Percentiles rank a stretch among this genome's conserved stretches.
These are phyloP conservation scores for Trichosurus vulpecula DNA, from an alignment of 2,797 vertebrate species.

Conservation along the genomic window DNA sequence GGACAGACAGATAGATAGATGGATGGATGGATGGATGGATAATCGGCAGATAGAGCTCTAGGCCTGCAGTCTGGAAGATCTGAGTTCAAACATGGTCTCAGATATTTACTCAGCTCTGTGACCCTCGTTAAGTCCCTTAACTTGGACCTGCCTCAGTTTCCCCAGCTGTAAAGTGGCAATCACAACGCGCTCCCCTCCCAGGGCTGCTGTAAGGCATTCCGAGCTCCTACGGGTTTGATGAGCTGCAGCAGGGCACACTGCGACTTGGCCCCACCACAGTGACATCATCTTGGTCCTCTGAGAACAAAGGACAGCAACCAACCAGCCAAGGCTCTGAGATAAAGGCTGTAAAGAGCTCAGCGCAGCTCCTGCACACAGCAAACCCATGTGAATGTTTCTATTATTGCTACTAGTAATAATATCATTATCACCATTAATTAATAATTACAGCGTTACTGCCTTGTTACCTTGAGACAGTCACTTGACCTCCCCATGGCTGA, in stretches of 20 bases:
- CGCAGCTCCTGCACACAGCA: background rate
- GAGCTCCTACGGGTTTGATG: background rate
- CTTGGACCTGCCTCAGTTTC: background rate
- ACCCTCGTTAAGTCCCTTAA: background rate
- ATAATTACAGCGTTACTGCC: background rate
- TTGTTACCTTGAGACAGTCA: background rate
- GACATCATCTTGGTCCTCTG: background rate
- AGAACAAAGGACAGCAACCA: background rate
- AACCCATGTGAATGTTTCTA: background rate
- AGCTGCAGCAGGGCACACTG: background rate
- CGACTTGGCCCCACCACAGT: background rate
- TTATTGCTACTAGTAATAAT: no score
- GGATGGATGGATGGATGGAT: no score
- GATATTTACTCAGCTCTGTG: background rate
- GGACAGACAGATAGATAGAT: no score
- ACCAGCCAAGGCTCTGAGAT: background rate
- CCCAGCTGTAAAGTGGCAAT: background rate
- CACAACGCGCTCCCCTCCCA: background rate
- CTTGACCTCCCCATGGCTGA: background rate
- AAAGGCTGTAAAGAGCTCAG: background rate
- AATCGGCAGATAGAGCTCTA: background rate
- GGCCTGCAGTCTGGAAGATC: background rate
- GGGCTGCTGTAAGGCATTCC: background rate
- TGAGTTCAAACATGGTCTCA: background rate
- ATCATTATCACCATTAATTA: background rate